These are phyloP conservation scores for Dromaius novaehollandiae DNA, from an alignment of 2,113 vertebrate species.

Conservation along the genomic window DNA sequence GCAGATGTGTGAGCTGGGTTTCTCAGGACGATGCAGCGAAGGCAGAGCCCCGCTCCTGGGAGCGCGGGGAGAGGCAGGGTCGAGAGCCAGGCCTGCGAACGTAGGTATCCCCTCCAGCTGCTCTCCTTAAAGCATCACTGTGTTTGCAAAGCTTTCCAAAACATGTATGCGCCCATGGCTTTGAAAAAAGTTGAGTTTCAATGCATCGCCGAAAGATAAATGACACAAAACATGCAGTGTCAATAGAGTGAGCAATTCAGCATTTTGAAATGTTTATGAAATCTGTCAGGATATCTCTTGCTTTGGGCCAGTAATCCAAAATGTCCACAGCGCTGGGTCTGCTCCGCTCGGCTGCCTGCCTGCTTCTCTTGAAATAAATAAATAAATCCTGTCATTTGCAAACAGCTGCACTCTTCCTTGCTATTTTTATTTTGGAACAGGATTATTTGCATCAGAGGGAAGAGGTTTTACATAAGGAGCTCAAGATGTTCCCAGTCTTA, in stretches of 20 bases:
- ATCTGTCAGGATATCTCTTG: not conserved
- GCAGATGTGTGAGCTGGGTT: not conserved
- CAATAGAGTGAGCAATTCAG: not conserved
- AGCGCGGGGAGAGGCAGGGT: rapidly evolving
- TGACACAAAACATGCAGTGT: rapidly evolving
- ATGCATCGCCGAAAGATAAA: not conserved
- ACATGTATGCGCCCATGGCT: not conserved
- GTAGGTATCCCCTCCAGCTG: not conserved
- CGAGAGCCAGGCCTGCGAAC: not conserved
- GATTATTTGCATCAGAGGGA: not conserved
- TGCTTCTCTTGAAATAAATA: not conserved
- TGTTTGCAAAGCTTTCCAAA: not conserved
- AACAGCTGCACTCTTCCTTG: not conserved
- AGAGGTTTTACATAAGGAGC: not conserved
- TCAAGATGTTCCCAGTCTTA: not conserved
- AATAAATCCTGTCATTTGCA: not conserved
- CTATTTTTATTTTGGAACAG: not conserved
- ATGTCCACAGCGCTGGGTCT: not conserved
- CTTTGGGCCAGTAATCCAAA: not conserved
- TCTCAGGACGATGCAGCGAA: rapidly evolving
- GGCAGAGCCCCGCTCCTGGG: not conserved
- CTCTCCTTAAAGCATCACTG: not conserved
- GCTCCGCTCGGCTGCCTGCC: not conserved
- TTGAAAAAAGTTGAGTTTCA: not conserved
- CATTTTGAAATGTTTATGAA: not conserved